phyloP scores from a whole-genome alignment of 2,113 vertebrate species.

The Antechinus flavipes region DNA sequence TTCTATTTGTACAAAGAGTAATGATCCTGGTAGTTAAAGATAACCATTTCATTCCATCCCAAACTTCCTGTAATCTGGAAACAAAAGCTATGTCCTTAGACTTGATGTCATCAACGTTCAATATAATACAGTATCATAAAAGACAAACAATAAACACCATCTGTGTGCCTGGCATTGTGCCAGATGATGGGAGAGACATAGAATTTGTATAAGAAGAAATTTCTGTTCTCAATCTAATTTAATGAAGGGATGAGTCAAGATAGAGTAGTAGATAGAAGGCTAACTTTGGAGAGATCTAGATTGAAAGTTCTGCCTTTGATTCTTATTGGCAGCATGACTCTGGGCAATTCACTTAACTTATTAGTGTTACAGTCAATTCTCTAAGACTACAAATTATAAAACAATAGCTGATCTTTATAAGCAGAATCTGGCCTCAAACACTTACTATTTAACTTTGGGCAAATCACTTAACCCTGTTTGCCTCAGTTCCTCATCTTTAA shows the following conservation, averaged over 20 bases:
- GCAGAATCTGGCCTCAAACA: not conserved
- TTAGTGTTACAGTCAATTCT: not conserved
- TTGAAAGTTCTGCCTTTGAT: not conserved
- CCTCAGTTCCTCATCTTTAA: not conserved
- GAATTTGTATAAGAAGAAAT: not conserved
- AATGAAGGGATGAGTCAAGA: not conserved
- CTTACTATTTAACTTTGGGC: not conserved
- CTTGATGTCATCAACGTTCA: not conserved
- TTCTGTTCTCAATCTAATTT: not conserved
- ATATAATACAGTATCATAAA: not conserved
- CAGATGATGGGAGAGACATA: not conserved
- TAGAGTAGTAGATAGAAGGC: not conserved
- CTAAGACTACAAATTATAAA: not conserved
- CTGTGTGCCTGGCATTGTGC: not conserved
- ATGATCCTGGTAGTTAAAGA: not conserved
- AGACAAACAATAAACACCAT: not conserved
- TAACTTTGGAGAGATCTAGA: not conserved
- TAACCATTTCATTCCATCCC: not conserved
- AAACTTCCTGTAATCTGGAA: not conserved
- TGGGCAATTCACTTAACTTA: not conserved
- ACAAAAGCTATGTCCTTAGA: not conserved
- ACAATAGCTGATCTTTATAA: not conserved
- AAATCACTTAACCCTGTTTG: not conserved
- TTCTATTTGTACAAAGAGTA: not conserved
- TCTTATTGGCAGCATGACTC: not conserved